phyloP scores from a whole-genome alignment of 2,113 vertebrate genomes.

The Numenius arquata region DNA sequence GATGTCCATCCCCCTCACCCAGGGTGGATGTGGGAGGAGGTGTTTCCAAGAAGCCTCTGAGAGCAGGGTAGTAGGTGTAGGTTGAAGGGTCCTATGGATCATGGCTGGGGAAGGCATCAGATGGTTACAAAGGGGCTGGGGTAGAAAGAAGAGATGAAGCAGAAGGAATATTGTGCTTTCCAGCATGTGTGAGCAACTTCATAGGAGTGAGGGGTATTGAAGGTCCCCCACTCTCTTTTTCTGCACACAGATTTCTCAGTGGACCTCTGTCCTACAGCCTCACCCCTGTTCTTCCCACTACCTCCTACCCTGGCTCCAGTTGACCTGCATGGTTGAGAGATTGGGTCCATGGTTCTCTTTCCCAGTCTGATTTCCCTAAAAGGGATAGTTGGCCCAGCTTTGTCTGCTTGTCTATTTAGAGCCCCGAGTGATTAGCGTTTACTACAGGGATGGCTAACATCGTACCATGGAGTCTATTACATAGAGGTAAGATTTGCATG shows the following conservation, averaged over 20 bases:
- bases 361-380: not conserved
- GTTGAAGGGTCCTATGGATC: not conserved
- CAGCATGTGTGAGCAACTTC: not conserved
- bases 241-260: not conserved
- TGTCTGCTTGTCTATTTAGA: not conserved
- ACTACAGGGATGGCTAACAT: not conserved
- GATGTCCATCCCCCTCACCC: rapidly evolving
- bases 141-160: not conserved
- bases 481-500: not conserved
- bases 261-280: not conserved
- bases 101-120: not conserved
- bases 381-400: not conserved
- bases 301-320: not conserved
- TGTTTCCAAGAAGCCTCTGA: not conserved
- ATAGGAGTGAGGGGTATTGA: not conserved
- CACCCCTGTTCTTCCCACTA: not conserved
- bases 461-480: not conserved
- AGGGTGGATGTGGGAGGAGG: not conserved
- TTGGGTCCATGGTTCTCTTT: not conserved
- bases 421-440: not conserved
- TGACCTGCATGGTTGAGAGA: not conserved
- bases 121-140: not conserved
- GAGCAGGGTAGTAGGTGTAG: not conserved
- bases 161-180: not conserved
- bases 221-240: not conserved